Evolutionary conservation across 2,888 invertebrate species (phyloP).

Genomic region (Agriopis aurantiaria): DNA sequence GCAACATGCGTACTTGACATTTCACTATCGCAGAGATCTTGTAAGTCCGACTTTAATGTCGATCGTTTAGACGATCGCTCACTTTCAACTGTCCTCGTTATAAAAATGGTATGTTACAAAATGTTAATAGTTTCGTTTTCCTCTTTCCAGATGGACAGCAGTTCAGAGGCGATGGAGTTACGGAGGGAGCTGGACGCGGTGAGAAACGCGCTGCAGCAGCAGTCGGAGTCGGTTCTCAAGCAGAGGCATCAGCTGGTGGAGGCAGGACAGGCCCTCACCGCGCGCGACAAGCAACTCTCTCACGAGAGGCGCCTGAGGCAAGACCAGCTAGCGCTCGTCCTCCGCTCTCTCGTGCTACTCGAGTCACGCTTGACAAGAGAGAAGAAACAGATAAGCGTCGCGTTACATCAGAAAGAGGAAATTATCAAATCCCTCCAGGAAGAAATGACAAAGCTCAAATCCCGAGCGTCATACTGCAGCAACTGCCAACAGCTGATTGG

Average conservation of each 20-base stretch:
- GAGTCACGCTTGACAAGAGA: conserved; percentile 91
- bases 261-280: conserved; percentile 87
- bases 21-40: conserved; percentile 54
- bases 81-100: conserved; percentile 40
- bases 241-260: conserved; percentile 90
- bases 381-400: conserved; percentile 89
- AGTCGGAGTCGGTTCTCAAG: conserved; percentile 87
- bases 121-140: conserved; percentile 48
- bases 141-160: conserved; percentile 89
- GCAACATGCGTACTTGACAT: conserved; percentile 71
- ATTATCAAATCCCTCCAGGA: conserved; percentile 90
- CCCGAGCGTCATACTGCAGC: conserved; percentile 80
- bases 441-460: conserved; percentile 89
- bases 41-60: conserved; percentile 44
- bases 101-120: conserved; percentile 9
- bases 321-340: conserved; percentile 90
- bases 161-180: conserved; percentile 86
- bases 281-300: conserved; percentile 86
- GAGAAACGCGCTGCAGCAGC: conserved; percentile 88
- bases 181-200: conserved; percentile 89
- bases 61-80: conserved; percentile 13
- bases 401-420: conserved; percentile 90
- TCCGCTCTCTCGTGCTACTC: conserved; percentile 89
- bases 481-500: conserved; percentile 83
- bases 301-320: conserved; percentile 89